Percentiles rank a stretch among this genome's conserved stretches.
These are phyloP conservation scores for Clarias batrachus DNA, from an alignment of 2,113 vertebrate species.

Conservation along the genomic window DNA sequence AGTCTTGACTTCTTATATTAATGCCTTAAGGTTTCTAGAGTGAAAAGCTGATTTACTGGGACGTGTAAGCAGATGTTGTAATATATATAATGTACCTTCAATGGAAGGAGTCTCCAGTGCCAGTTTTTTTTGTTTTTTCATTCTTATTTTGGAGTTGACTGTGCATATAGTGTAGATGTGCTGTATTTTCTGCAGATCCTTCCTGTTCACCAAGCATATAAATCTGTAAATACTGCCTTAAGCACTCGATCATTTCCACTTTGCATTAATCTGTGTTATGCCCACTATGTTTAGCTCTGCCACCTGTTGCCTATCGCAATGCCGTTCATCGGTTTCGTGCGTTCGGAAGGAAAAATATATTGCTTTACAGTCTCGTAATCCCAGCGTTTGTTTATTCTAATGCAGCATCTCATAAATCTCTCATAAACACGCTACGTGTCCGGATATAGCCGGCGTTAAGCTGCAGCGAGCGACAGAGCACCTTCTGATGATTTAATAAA, in stretches of 20 bases:
- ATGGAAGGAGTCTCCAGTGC: neutral
- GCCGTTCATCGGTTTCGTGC: neutral
- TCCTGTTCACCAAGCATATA: neutral
- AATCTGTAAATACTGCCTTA: neutral
- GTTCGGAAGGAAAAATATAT: neutral
- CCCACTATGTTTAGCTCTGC: neutral
- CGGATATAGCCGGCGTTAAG: neutral
- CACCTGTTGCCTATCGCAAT: neutral
- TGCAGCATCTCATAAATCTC: neutral
- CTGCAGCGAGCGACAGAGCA: neutral
- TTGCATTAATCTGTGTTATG: neutral
- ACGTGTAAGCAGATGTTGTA: no score
- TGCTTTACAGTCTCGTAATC: neutral
- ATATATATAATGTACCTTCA: neutral
- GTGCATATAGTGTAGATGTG: no score
- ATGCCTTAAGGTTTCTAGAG: neutral
- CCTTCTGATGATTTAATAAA: neutral
- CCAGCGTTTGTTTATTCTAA: conserved; percentile 10
- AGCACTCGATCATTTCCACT: neutral
- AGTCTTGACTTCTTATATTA: neutral
- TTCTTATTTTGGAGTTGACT: no score
- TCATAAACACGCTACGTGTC: neutral
- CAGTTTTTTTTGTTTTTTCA: neutral
- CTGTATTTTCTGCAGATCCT: neutral
- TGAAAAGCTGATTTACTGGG: neutral